A percentile compares a stretch with the other conserved stretches of the same genome.
phyloP scores from a whole-genome alignment of 2,888 invertebrate species.

The Frankliniella intonsa region DNA sequence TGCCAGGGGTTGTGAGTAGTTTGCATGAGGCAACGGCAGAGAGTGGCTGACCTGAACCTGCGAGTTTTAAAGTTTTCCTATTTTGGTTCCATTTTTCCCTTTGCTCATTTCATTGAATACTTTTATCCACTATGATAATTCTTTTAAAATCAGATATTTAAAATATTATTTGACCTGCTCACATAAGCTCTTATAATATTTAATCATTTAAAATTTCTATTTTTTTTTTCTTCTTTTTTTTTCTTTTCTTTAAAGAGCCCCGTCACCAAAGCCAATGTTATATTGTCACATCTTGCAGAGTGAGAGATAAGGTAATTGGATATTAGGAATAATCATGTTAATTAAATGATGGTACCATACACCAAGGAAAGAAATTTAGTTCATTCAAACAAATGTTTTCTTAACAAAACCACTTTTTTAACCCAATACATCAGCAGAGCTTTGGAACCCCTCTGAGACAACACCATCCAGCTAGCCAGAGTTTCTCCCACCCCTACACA shows the following conservation, averaged over 20 bases:
- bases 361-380: neutral
- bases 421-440: neutral
- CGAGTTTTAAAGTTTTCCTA: neutral
- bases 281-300: neutral
- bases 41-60: constrained; percentile 48
- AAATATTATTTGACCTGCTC: too few relatives aligned
- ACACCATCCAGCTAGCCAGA: neutral
- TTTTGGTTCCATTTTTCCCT: neutral
- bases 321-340: too few relatives aligned
- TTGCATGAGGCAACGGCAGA: constrained; percentile 47
- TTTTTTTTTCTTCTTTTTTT: too few relatives aligned
- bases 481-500: constrained; percentile 11
- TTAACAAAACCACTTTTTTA: neutral
- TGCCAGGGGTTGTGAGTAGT: constrained; percentile 38
- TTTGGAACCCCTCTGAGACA: neutral
- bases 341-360: neutral
- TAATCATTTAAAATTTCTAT: neutral
- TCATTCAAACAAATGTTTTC: too few relatives aligned
- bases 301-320: neutral
- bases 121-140: constrained; percentile 42
- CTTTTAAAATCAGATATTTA: too few relatives aligned
- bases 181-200: neutral
- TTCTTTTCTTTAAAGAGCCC: neutral
- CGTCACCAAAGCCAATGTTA: neutral
- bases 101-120: too few relatives aligned